Base-by-base conservation (phyloP, 2,113 vertebrate genomes). In the Antechinus stuartii region DNA sequence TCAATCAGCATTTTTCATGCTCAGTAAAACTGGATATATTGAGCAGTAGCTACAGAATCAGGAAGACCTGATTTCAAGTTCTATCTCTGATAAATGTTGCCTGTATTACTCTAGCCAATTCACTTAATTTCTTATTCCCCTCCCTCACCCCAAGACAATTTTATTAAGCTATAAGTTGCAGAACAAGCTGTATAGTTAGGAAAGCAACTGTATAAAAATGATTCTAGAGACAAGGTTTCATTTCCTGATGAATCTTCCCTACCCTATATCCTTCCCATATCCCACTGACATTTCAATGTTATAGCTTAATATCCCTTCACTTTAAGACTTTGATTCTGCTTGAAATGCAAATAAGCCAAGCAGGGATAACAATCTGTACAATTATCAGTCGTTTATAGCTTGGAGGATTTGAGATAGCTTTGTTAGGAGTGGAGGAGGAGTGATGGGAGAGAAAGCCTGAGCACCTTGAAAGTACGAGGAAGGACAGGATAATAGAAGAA, bases 301-400 rank as follows among this genome's bases (percentile, higher is more conserved):
- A 89, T 93, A 22, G 1, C 9, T 95, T 96, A 76, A 76, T n/a
- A 76, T 93, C 26, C 35, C 22, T 52, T 92, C 91, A 92, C 50
- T 49, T 24, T 91, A 93, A 95, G 52, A 91, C 8, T 95, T 55
- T 54, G 47, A 16, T 91, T 94, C 3, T 54, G 93, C 92, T 84
- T 94, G 68, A 91, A 96, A 93, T 90, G 24, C 93, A 97, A 91
- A 94, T 54, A 47, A 61, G 53, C 61, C 61, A n/a, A n/a, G 42
- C 55, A 56, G 7, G 2, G 35, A 89, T 26, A 47, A 2, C 26
- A 54, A 26, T 76, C 16, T 76, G 61, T 76, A 76, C 61, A 76
- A 76, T 76, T 76, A 76, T 76, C 61, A 76, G 61, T n/a, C 61
- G n/a, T 76, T 76, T 76, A 76, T 76, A n/a, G 30, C 61, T 76